Conservation (phyloP, 2,797 vertebrate genomes). For the Darevskia nairensis region DNA sequence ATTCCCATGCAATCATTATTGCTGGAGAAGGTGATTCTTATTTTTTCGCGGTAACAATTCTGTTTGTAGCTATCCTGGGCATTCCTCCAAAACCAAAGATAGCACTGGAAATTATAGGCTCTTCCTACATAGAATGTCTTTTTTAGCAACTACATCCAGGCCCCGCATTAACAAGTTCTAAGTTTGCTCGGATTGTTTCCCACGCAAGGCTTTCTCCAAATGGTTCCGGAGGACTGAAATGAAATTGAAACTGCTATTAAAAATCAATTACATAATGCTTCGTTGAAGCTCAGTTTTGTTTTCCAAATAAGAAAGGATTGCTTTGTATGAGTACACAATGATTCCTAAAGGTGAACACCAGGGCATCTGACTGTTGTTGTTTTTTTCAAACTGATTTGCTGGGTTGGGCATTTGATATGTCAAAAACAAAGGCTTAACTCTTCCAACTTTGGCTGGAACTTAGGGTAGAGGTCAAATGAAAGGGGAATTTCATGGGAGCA, state of each 20-base stretch:
- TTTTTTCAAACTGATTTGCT: neutral
- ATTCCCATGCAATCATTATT: constrained; percentile 61
- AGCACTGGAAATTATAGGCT: constrained; percentile 82
- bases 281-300: constrained; percentile 46
- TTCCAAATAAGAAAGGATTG: constrained; percentile 26
- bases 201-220: constrained; percentile 65
- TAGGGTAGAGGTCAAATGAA: too few species aligned
- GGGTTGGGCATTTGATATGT: neutral
- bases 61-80: constrained; percentile 79
- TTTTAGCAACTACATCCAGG: constrained; percentile 76
- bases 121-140: constrained; percentile 80
- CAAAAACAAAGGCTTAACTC: neutral
- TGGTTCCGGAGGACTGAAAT: constrained; percentile 65
- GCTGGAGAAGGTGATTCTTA: constrained; percentile 65
- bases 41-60: constrained; percentile 68
- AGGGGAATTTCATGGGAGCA: too few species aligned
- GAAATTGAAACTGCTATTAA: constrained; percentile 56
- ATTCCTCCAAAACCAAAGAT: constrained; percentile 81
- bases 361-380: neutral
- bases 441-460: neutral
- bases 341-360: constrained; percentile 9
- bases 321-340: neutral
- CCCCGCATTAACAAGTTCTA: constrained; percentile 73
- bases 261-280: constrained; percentile 50
- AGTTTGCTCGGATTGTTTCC: constrained; percentile 70